Percentiles rank a stretch among this genome's conserved stretches.
Evolutionary conservation across 2,113 vertebrate species (phyloP).

Genomic region (Percopsis transmontana): DNA sequence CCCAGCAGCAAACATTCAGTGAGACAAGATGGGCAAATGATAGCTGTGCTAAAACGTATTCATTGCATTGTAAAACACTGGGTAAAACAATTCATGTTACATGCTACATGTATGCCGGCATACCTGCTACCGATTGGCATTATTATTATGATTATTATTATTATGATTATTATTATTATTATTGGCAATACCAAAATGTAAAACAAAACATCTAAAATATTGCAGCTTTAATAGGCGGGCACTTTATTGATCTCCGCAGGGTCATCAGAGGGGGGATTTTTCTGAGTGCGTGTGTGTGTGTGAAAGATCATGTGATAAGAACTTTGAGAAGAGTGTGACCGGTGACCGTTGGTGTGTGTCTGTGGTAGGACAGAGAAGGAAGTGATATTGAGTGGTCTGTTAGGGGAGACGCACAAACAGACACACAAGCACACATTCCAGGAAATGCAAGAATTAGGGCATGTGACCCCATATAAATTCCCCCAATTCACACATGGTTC

Average conservation of each 20-base stretch:
- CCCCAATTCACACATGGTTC: conserved; percentile 70
- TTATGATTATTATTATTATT: too few relatives aligned
- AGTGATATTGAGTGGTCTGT: conserved; percentile 65
- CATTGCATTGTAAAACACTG: too few relatives aligned
- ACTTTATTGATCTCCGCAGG: not conserved
- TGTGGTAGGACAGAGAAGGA: conserved; percentile 48
- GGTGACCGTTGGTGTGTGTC: conserved; percentile 64
- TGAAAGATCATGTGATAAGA: conserved; percentile 56
- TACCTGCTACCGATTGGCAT: too few relatives aligned
- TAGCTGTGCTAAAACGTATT: too few relatives aligned
- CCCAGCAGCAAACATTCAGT: too few relatives aligned
- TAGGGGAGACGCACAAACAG: conserved; percentile 32
- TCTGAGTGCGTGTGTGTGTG: conserved; percentile 3
- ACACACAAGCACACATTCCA: conserved; percentile 52
- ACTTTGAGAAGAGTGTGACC: conserved; percentile 44
- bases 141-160: too few relatives aligned
- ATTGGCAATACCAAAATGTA: too few relatives aligned
- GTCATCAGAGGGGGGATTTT: not conserved
- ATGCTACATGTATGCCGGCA: too few relatives aligned
- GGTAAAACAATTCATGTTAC: too few relatives aligned
- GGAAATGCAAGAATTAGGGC: conserved; percentile 70
- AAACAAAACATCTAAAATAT: too few relatives aligned
- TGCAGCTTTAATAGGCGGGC: too few relatives aligned
- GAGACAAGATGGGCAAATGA: too few relatives aligned
- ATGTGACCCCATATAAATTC: conserved; percentile 71